Conservation (phyloP, 2,113 vertebrate genomes). For the Silurus asotus region DNA sequence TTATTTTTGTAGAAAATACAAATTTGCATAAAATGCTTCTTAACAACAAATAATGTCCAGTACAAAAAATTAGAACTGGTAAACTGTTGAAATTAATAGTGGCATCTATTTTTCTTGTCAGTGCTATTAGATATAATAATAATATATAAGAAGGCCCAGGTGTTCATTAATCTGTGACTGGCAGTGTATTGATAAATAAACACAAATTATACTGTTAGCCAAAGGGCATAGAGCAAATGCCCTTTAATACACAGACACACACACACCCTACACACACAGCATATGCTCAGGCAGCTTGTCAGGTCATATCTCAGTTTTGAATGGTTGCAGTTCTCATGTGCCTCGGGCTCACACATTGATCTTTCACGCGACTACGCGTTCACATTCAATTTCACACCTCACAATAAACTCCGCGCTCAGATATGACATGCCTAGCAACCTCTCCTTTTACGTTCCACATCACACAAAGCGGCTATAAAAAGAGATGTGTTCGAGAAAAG, state of each 20-base stretch:
- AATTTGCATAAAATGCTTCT: too few species aligned
- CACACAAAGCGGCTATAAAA: constrained; percentile 24
- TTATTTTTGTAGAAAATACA: background rate
- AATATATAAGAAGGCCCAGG: background rate
- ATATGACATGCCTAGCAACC: constrained; percentile 22
- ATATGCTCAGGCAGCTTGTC: constrained; percentile 31
- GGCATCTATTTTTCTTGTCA: background rate
- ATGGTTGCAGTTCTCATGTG: background rate
- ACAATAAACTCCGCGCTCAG: constrained; percentile 9
- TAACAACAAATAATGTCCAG: too few species aligned
- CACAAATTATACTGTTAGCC: background rate
- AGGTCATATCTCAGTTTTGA: constrained; percentile 28
- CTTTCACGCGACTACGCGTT: constrained; percentile 26
- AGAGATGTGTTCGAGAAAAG: background rate
- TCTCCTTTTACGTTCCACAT: constrained; percentile 14
- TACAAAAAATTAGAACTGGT: background rate
- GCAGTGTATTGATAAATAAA: background rate
- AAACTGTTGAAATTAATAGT: background rate
- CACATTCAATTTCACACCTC: constrained; percentile 39
- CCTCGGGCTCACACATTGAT: constrained; percentile 21
- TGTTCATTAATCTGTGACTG: background rate
- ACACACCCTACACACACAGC: background rate
- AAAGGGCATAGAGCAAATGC: background rate
- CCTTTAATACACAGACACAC: background rate
- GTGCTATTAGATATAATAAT: background rate